Evolutionary conservation across 1,140 invertebrate genomes (phyloP), one percentile per base, ranked within the genome.

Genomic region (Melitaea cinxia): DNA sequence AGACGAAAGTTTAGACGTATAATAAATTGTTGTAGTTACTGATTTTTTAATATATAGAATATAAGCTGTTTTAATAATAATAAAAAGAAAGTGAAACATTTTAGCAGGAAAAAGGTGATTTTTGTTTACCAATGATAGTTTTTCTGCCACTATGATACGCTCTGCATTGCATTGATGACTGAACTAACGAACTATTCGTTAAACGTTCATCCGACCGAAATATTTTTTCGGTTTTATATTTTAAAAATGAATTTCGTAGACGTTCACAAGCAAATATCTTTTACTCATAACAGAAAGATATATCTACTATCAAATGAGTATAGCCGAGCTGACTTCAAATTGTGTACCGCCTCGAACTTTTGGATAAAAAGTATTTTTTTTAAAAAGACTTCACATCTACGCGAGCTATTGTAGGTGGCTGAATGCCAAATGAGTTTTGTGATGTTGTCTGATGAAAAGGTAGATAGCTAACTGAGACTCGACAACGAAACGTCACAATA

Each of bases 341-440:
- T 77, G 78, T 78, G 80, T 78, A 68, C 75, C 80, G 71, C 66
- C 71, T 78, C 67, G 67, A 62, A 73, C 70, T 62, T 72, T 70
- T 60, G 66, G 56, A 65, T 77, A 81, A 86, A 86, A 88, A 78
- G 79, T 85, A 85, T 86, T 86, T 86, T 83, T 82, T 47, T 47
- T n/a, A 47, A 86, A 85, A 73, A 74, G 73, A 76, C 74, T 72
- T 72, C 78, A 76, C 78, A 82, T 86, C 73, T 79, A 82, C 77
- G 74, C 78, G 71, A 77, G 66, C 74, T 77, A 82, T 81, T 83
- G 79, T 85, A 80, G 77, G 81, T 89, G 87, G 87, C 87, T 80
- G 83, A 77, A 88, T 88, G 87, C 87, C 87, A 89, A 89, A 89
- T 89, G 87, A 89, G 82, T 85, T 87, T 88, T 83, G 79, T 82